Evolutionary conservation across 2,113 vertebrate genomes (phyloP), one percentile per base, ranked within the genome.

Genomic region (Fregata magnificens): DNA sequence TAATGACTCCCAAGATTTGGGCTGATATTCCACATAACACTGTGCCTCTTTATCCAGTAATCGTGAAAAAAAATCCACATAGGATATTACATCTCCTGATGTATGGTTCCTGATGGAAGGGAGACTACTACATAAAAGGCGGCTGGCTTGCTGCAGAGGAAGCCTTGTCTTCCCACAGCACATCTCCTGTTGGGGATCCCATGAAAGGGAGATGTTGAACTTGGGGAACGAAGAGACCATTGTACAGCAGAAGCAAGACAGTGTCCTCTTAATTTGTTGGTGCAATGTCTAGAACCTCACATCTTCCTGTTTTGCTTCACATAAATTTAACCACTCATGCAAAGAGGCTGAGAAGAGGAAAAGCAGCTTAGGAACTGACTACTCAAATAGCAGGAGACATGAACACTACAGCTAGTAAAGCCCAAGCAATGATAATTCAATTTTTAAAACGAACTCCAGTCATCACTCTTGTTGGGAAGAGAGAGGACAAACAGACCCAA

Each of bases 251-350:
- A 45, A 63, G 49, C 42, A 19, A 6, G 42, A 36, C 6, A 34
- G 28, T 26, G 6, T 22, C 21, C 56, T 70, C 65, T 52, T 29
- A 29, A 25, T 67, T 32, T 25, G 19, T 26, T n/a, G 28, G 22
- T 82, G 50, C 49, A 18, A 9, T 19, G 31, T 34, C 25, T 44
- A 69, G 49, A 34, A 25, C 49, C 63, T 52, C n/a, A 31, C 40
- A 2, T 40, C 44, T 59, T 52, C 47, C 70, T 79, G 71, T 16
- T 83, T 69, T 34, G 18, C 32, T 18, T 34, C 53, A 28, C 32
- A 9, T 1, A 7, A 62, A 47, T 53, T 7, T 10, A 47, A 70
- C 11, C 36, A 11, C 20, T 47, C 1, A 0, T 0, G 4, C 24
- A 49, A 50, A 38, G n/a, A 53, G 1, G 11, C 26, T 29, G 62